phyloP scores from a whole-genome alignment of 2,888 invertebrate species.

The Caenorhabditis wallacei region DNA sequence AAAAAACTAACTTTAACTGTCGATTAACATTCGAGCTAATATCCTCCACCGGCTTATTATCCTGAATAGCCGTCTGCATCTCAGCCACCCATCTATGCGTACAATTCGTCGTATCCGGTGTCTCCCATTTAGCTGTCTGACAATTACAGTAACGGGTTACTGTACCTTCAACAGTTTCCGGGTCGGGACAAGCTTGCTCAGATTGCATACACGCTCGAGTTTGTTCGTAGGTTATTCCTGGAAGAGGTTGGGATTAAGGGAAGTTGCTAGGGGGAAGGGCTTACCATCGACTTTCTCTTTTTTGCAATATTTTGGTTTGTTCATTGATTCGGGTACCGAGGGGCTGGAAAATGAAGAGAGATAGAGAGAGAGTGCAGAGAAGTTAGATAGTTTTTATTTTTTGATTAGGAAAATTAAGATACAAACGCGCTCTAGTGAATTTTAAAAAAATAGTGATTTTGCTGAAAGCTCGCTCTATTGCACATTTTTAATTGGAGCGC shows the following conservation, averaged over 20 bases:
- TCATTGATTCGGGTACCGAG: conserved; percentile 56
- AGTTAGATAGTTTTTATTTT: background rate
- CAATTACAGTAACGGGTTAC: conserved; percentile 75
- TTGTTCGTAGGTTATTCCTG: conserved; percentile 40
- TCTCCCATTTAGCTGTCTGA: conserved; percentile 71
- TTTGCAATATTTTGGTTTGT: conserved; percentile 59
- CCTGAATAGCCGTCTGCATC: conserved; percentile 57
- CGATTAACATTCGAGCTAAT: conserved; percentile 60
- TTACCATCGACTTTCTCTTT: conserved; percentile 52
- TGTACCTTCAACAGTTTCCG: conserved; percentile 72
- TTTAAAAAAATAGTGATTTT: no score
- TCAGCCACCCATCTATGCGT: conserved; percentile 73
- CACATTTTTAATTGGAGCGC: no score
- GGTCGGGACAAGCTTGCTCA: conserved; percentile 71
- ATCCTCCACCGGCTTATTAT: conserved; percentile 69
- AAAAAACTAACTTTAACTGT: conserved; percentile 62
- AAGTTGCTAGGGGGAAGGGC: background rate
- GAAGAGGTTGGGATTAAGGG: conserved; percentile 33
- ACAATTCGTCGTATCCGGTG: conserved; percentile 73
- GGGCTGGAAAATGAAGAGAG: conserved; percentile 43
- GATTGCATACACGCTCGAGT: conserved; percentile 72
- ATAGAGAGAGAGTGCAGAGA: no score
- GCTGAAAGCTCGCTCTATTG: no score
- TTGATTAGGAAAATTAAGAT: background rate
- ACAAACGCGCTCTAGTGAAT: no score